Evolutionary conservation across 2,888 invertebrate genomes (phyloP).

Genomic region (Biston stratarius): DNA sequence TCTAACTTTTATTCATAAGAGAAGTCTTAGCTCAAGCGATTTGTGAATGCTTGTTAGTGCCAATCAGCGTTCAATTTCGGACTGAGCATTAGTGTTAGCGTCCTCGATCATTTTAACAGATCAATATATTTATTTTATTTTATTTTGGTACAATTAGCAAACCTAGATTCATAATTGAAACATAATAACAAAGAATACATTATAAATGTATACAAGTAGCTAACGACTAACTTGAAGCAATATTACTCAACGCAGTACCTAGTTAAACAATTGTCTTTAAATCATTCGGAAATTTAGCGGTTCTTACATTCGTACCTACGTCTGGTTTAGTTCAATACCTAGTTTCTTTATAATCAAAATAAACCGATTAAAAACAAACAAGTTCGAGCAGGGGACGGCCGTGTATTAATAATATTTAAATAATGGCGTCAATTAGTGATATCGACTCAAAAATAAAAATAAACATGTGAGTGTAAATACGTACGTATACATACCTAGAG

Average conservation of each 20-base stretch:
- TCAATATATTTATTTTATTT: neutral
- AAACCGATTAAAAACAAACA: constrained; percentile 34
- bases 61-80: no score
- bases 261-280: neutral
- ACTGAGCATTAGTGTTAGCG: no score
- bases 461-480: constrained; percentile 33
- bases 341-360: constrained; percentile 8
- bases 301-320: neutral
- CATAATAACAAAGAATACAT: no score
- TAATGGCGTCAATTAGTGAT: constrained; percentile 28
- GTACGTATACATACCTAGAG: constrained; percentile 29
- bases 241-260: neutral
- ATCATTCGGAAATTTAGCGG: neutral
- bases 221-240: neutral
- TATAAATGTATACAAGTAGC: no score
- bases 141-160: no score
- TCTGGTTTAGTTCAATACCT: constrained; percentile 1
- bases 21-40: no score
- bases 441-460: constrained; percentile 38
- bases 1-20: no score
- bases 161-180: no score
- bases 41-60: no score
- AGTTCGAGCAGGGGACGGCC: constrained; percentile 31
- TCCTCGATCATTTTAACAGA: no score
- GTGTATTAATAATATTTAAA: constrained; percentile 39